Evolutionary conservation across 92 coral and sea anemone genomes (phyloP), one percentile per base, ranked within the genome.

Genomic region (Palythoa heliodiscus): DNA sequence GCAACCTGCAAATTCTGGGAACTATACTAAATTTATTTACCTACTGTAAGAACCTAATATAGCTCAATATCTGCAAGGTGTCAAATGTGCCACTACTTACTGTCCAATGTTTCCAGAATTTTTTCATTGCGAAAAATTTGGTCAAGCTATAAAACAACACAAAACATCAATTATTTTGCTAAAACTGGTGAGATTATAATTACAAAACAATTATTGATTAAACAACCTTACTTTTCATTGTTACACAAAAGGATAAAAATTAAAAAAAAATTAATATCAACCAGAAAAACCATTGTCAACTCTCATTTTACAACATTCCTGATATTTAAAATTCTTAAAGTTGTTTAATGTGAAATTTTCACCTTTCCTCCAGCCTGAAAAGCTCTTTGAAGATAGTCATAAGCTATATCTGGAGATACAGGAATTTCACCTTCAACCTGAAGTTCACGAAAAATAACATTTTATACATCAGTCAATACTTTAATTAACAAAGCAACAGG

Each of bases 291-390:
- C 9, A 43, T 43, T 43, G 50, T 43, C 50, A 43, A 43, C 50
- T 7, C 50, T 43, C 50, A 1, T 43, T 43, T 43, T 43, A 43
- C 50, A 3, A 43, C 50, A 43, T 8, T 8, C 50, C 9, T 1
- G 9, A 43, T 5, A 5, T 43, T 1, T 5, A 43, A 43, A 43
- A 43, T 58, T 14, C 20, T 13, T 58, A n/a, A 15, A 58, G 2
- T 58, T 55, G 37, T 52, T 25, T 35, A 64, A 22, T 15, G 6
- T 11, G 3, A 61, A n/a, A 19, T 76, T 6, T 11, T 78, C 38
- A 96, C 98, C 95, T 94, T 93, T 75, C 98, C 98, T 75, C 98
- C 98, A 67, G 89, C 83, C 79, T 95, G 90, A 77, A 94, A 83
- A 20, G 98, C 98, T 29, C 88, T 90, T 66, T 78, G 93, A 40